A percentile compares a stretch with the other conserved stretches of the same genome.
Conservation (phyloP, 2,113 vertebrate genomes). For the Clarias batrachus region DNA sequence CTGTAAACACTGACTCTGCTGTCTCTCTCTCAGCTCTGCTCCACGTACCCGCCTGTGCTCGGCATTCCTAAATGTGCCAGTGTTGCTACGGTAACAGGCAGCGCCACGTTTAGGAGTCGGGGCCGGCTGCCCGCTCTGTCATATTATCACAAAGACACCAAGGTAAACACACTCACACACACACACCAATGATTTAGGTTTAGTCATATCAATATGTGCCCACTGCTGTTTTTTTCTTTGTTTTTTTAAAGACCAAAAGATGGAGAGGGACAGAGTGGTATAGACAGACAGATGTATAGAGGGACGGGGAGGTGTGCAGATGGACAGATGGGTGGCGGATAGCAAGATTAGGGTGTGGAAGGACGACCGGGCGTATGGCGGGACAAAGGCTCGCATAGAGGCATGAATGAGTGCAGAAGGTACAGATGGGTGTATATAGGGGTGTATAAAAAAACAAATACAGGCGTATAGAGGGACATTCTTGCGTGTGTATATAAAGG, state of each 20-base stretch:
- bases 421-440: not conserved
- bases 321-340: not conserved
- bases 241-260: not conserved
- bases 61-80: slow-evolving; percentile 72
- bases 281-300: not conserved
- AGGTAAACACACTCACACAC: slow-evolving; percentile 61
- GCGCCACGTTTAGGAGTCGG: slow-evolving; percentile 80
- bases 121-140: slow-evolving; percentile 78
- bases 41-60: slow-evolving; percentile 73
- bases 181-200: not conserved
- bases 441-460: too few relatives aligned
- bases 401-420: too few relatives aligned
- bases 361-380: not conserved
- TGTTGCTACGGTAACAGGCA: slow-evolving; percentile 72
- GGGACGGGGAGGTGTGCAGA: not conserved
- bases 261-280: not conserved
- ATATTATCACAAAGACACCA: slow-evolving; percentile 77
- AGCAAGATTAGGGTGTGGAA: not conserved
- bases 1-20: slow-evolving; percentile 18
- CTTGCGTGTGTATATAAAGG: not conserved
- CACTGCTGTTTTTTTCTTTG: not conserved
- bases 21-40: slow-evolving; percentile 70
- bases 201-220: not conserved
- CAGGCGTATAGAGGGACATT: not conserved
- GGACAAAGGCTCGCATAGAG: not conserved